These are phyloP conservation scores for Myotis vivesi DNA, from an alignment of 2,797 vertebrate genomes.

Conservation along the genomic window DNA sequence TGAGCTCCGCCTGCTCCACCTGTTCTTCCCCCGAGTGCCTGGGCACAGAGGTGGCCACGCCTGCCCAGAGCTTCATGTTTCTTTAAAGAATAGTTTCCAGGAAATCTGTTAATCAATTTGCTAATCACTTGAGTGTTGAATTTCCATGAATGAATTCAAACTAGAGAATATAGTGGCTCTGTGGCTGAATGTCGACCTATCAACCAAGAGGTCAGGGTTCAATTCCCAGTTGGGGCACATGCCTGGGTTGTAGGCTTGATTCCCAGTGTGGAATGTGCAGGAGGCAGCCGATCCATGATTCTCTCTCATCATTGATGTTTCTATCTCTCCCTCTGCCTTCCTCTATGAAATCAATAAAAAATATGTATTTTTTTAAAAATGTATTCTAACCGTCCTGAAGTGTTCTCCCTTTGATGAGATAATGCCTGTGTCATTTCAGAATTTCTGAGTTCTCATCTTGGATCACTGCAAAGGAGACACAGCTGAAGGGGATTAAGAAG, in stretches of 20 bases:
- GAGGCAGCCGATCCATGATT: too few species aligned
- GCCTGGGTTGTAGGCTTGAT: too few species aligned
- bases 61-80: not conserved
- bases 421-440: constrained; percentile 81
- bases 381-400: not conserved
- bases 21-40: not conserved
- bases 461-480: constrained; percentile 92
- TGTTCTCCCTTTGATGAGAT: constrained; percentile 30
- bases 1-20: not conserved
- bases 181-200: too few species aligned
- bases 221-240: too few species aligned
- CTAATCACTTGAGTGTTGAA: not conserved
- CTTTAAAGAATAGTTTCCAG: not conserved
- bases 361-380: not conserved
- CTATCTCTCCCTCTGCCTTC: too few species aligned
- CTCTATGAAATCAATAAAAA: too few species aligned
- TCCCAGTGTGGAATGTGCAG: too few species aligned
- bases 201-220: too few species aligned
- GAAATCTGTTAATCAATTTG: not conserved
- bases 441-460: constrained; percentile 92
- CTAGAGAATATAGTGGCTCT: not conserved
- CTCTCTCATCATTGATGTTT: too few species aligned
- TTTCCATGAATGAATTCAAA: not conserved
- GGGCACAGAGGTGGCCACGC: not conserved
- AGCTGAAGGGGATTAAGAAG: constrained; percentile 89